These are phyloP conservation scores for Papilio polyxenes DNA, from an alignment of 1,140 invertebrate genomes.

Conservation along the genomic window DNA sequence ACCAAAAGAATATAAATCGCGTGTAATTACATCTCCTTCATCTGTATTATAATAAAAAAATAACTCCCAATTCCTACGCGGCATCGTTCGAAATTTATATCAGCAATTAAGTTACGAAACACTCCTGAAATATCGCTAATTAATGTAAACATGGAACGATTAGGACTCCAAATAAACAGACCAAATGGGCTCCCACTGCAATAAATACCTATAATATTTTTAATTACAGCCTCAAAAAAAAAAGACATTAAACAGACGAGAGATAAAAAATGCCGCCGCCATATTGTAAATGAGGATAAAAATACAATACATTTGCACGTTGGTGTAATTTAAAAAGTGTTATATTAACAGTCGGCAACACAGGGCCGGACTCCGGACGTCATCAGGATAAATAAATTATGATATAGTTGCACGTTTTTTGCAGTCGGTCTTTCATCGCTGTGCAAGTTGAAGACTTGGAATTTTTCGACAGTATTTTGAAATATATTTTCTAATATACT, in stretches of 20 bases:
- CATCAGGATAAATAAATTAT: constrained; percentile 79
- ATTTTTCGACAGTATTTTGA: constrained; percentile 23
- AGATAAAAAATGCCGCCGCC: constrained; percentile 68
- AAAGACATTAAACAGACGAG: constrained; percentile 70
- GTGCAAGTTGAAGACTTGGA: constrained; percentile 52
- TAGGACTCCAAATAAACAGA: constrained; percentile 73
- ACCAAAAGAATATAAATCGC: constrained; percentile 29
- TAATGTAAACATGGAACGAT: constrained; percentile 79
- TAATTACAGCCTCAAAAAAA: constrained; percentile 69
- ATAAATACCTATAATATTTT: constrained; percentile 80
- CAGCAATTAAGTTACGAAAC: constrained; percentile 70
- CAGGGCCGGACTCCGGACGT: constrained; percentile 69
- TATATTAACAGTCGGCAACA: constrained; percentile 61
- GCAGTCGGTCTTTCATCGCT: constrained; percentile 52
- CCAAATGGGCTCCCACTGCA: constrained; percentile 67
- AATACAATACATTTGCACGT: constrained; percentile 56
- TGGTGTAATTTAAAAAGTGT: constrained; percentile 64
- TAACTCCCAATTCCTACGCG: constrained; percentile 34
- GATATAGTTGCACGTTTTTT: constrained; percentile 72
- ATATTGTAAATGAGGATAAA: constrained; percentile 75
- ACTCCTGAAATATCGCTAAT: constrained; percentile 76
- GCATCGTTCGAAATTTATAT: constrained; percentile 66
- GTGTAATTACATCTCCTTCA: constrained; percentile 31
- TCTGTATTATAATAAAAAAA: constrained; percentile 30
- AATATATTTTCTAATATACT: background rate